Percentiles rank a stretch among this genome's conserved stretches.
phyloP scores from a whole-genome alignment of 2,797 vertebrate genomes.

The Pangasius macronema region DNA sequence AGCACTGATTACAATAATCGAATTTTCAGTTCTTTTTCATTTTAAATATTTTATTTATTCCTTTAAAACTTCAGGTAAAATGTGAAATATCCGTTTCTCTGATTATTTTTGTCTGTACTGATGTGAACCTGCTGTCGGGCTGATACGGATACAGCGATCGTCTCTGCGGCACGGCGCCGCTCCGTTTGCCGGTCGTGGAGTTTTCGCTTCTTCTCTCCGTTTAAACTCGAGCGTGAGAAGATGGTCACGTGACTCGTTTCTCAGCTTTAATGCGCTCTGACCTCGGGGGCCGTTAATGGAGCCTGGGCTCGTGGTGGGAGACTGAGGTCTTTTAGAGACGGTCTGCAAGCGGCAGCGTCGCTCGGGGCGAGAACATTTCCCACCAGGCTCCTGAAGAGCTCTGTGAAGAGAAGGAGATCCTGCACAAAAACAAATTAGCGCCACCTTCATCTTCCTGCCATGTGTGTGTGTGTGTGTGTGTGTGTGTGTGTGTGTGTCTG shows the following conservation, averaged over 20 bases:
- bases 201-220: background rate
- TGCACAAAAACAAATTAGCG: slow-evolving; percentile 67
- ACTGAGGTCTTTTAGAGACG: slow-evolving; percentile 32
- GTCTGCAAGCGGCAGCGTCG: slow-evolving; percentile 36
- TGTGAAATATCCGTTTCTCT: background rate
- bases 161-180: too few relatives aligned
- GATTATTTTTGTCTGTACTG: background rate
- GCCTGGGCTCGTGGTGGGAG: slow-evolving; percentile 24
- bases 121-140: background rate
- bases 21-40: too few relatives aligned
- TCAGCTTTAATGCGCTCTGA: slow-evolving; percentile 38
- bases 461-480: slow-evolving; percentile 46
- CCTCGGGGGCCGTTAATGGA: slow-evolving; percentile 24
- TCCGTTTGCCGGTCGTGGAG: background rate
- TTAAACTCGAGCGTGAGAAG: background rate
- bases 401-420: slow-evolving; percentile 43
- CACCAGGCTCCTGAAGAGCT: slow-evolving; percentile 59
- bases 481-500: slow-evolving; percentile 42
- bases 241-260: slow-evolving; percentile 7
- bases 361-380: slow-evolving; percentile 58
- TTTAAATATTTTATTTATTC: too few relatives aligned
- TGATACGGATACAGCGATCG: background rate
- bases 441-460: slow-evolving; percentile 62
- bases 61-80: too few relatives aligned
- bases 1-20: too few relatives aligned